These are phyloP conservation scores for Agrochola circellaris DNA, from an alignment of 2,888 invertebrate species.

Conservation along the genomic window DNA sequence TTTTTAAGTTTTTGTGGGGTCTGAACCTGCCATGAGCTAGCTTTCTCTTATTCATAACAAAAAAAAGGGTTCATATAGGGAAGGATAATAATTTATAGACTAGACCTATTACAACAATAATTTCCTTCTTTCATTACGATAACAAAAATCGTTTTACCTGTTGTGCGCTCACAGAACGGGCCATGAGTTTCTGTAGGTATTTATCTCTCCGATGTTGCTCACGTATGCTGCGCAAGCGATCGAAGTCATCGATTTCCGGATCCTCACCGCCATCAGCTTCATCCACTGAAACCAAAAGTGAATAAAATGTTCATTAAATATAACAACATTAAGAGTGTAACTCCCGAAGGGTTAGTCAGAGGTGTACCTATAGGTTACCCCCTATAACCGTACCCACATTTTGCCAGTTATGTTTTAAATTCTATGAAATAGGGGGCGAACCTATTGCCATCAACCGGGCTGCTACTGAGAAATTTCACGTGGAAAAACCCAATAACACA, in stretches of 20 bases:
- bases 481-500: neutral
- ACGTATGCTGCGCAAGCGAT: constrained; percentile 92
- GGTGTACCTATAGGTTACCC: neutral
- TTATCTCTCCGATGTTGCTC: constrained; percentile 93
- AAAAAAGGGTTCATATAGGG: neutral
- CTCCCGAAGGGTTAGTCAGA: neutral
- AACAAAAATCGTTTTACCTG: constrained; percentile 76
- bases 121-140: neutral
- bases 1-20: neutral
- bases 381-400: neutral
- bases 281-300: constrained; percentile 78
- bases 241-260: constrained; percentile 92
- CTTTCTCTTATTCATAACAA: neutral
- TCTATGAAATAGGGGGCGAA: neutral
- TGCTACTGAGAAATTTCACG: neutral
- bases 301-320: neutral
- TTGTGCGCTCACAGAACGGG: constrained; percentile 91
- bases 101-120: neutral
- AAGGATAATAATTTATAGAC: constrained; percentile 2
- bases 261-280: constrained; percentile 83
- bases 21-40: neutral
- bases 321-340: neutral
- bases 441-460: neutral
- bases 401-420: neutral
- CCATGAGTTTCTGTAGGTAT: constrained; percentile 91